A percentile compares a stretch with the other conserved stretches of the same genome.
Evolutionary conservation across 2,888 invertebrate species (phyloP).

Genomic region (Neoitamus cyanurus): DNA sequence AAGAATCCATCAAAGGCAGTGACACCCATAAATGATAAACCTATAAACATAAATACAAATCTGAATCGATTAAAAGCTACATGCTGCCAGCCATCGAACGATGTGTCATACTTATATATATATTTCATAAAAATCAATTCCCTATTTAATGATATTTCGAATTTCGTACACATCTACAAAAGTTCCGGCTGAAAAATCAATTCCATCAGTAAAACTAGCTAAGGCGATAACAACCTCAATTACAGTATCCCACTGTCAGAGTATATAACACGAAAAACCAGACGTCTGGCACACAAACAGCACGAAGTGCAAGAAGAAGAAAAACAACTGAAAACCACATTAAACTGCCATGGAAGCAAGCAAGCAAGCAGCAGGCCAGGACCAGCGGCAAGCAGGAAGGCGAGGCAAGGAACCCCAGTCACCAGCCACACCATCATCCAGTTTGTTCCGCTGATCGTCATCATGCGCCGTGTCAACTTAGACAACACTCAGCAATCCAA

Average conservation of each 20-base stretch:
- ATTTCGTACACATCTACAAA: background rate
- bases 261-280: constrained; percentile 42
- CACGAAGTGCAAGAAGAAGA: constrained; percentile 29
- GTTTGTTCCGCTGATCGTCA: constrained; percentile 40
- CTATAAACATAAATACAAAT: background rate
- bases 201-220: constrained; percentile 26
- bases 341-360: constrained; percentile 20
- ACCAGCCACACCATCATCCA: constrained; percentile 27
- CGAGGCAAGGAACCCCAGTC: background rate
- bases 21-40: background rate
- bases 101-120: background rate
- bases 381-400: background rate
- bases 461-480: constrained; percentile 41
- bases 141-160: background rate
- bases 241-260: constrained; percentile 37
- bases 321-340: constrained; percentile 37
- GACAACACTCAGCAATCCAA: constrained; percentile 27
- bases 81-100: background rate
- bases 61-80: background rate
- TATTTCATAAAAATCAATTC: background rate
- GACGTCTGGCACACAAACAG: constrained; percentile 38
- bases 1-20: too few relatives aligned
- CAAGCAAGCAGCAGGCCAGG: background rate
- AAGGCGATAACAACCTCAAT: constrained; percentile 29
- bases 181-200: constrained; percentile 21